Evolutionary conservation across 2,797 vertebrate genomes (phyloP).

Genomic region (Trachurus trachurus): DNA sequence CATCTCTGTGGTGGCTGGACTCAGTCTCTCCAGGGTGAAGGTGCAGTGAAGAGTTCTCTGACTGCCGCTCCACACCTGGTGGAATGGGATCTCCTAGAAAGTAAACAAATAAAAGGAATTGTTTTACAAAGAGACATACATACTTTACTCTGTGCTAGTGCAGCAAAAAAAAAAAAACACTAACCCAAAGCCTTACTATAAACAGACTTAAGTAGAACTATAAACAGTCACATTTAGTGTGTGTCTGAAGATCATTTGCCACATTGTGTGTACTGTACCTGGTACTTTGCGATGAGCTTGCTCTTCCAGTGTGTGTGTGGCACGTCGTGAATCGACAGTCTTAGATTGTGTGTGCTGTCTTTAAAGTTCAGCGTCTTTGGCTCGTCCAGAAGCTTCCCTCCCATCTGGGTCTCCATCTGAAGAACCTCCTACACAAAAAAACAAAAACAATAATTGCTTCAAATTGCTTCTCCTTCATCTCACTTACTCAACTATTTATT

Average conservation of each 20-base stretch:
- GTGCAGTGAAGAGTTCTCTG: slow-evolving; percentile 95
- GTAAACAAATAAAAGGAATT: background rate
- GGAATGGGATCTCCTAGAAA: slow-evolving; percentile 93
- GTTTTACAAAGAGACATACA: background rate
- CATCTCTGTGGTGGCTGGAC: slow-evolving; percentile 90
- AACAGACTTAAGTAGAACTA: no score
- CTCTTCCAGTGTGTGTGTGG: slow-evolving; percentile 97
- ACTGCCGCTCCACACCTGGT: slow-evolving; percentile 95
- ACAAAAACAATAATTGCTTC: slow-evolving; percentile 19
- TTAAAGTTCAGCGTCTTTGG: slow-evolving; percentile 98
- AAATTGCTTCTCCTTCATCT: slow-evolving; percentile 18
- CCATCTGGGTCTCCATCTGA: slow-evolving; percentile 97
- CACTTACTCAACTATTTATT: slow-evolving; percentile 21
- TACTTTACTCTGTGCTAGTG: background rate
- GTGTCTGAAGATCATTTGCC: background rate
- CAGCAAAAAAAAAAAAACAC: background rate
- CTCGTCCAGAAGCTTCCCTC: slow-evolving; percentile 96
- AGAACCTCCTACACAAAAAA: slow-evolving; percentile 91
- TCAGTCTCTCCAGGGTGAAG: slow-evolving; percentile 96
- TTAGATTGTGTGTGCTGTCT: slow-evolving; percentile 97
- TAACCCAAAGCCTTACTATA: background rate
- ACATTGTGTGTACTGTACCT: slow-evolving; percentile 50
- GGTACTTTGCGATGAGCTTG: slow-evolving; percentile 97
- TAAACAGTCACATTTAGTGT: background rate
- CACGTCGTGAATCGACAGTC: slow-evolving; percentile 95